Evolutionary conservation across 2,797 vertebrate species (phyloP), one percentile per base, ranked within the genome.

Genomic region (Dallia pectoralis): DNA sequence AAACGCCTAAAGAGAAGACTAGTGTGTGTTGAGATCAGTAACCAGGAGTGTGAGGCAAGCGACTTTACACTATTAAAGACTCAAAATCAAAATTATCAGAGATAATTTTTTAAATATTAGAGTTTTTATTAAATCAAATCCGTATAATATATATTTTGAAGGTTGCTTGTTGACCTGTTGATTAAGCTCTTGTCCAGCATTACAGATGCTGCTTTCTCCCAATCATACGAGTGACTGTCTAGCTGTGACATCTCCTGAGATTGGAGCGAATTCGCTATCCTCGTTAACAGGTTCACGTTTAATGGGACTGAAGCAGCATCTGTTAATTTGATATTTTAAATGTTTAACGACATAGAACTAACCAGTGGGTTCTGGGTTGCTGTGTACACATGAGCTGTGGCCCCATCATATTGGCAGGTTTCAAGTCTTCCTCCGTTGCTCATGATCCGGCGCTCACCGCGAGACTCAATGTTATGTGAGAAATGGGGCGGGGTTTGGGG

Each of bases 261-360:
- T 63, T 29, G 61, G 27, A 32, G 27, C 61, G 6, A 7, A 8
- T 3, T 5, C 29, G 25, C 30, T 63, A 22, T 9, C 53, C n/a
- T n/a, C 6, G 11, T 53, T 53, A 56, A 32, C 79, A 66, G 53
- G 62, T 73, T 73, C 6, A 18, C 69, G 72, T 74, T 62, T 74
- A 76, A 83, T 78, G 48, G 67, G 59, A 22, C 53, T 22, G 22
- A 56, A 77, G 63, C 69, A 22, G 29, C 79, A 72, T 66, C 29
- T 78, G 73, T 85, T 86, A 74, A 87, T 87, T 89, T 86, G 69
- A 44, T 73, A 53, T 74, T 65, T 79, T 90, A 80, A 89, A 88
- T 87, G 87, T 87, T 90, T 90, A 12, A 90, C 88, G 61, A 68
- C 74, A 70, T 76, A 78, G 78, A 82, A 74, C 68, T 75, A 69